Base-by-base conservation (phyloP, 2,888 invertebrate species). In the Cremastobaeus sp. region DNA sequence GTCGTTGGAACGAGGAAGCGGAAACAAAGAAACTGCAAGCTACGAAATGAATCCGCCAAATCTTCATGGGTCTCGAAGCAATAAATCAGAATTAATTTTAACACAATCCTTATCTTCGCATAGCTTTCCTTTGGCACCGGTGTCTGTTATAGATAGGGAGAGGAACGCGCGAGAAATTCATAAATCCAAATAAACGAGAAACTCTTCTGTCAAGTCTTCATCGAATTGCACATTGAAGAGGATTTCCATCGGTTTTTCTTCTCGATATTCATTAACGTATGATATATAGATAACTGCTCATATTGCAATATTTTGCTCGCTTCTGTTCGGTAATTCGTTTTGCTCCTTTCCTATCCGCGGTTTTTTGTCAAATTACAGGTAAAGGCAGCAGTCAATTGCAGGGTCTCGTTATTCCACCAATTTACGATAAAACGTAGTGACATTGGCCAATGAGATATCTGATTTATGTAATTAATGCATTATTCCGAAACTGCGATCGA, bases 71-170 rank as follows among this genome's bases (percentile, higher is more conserved):
- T 74, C 77, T 62, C 48, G 72, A 55, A 20, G 43, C 78, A 72
- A 81, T 83, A 81, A 83, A 84, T 84, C 82, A 82, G 80, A 82
- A 83, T 83, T 83, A 83, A 83, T 84, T 82, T 78, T 52, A 80
- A 77, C 80, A 76, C 77, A 72, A 80, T 78, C 79, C 78, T 78
- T 79, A 78, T 81, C 69, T 79, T 77, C 76, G 64, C 48, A 76
- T 37, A 81, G 77, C 82, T 80, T 80, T 79, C 74, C 80, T 79
- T 70, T 62, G 69, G 60, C 79, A 55, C 25, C 48, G 25, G 41
- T 11, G 28, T 21, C 60, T 48, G 77, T 76, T 68, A 59, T 39
- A 48, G 65, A 68, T 68, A 41, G 72, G 50, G 72, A 69, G 73
- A 65, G 70, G 77, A 48, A 35, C 43, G 35, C 60, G 52, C 47